A percentile compares a stretch with the other conserved stretches of the same genome.
Evolutionary conservation across 2,113 vertebrate genomes (phyloP).

Genomic region (Lutjanus erythropterus): DNA sequence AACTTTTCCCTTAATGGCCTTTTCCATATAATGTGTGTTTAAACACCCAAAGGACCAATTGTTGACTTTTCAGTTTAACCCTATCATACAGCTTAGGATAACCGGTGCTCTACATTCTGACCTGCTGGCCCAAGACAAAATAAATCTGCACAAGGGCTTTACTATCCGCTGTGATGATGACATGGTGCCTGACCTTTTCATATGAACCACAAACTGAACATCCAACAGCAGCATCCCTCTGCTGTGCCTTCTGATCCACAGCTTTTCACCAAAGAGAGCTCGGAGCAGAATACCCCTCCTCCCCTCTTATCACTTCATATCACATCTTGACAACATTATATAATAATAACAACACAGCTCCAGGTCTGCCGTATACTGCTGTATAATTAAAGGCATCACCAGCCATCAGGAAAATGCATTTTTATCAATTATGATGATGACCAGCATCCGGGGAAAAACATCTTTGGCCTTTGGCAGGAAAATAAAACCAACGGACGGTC

Average conservation of each 20-base stretch:
- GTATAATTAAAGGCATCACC: constrained; percentile 48
- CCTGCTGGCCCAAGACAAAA: neutral
- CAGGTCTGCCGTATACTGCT: constrained; percentile 9
- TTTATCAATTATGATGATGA: constrained; percentile 56
- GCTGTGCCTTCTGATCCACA: constrained; percentile 9
- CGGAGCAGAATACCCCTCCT: constrained; percentile 19
- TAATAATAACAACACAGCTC: constrained; percentile 53
- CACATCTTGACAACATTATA: constrained; percentile 63
- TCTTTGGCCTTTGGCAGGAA: constrained; percentile 20
- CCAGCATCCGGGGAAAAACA: constrained; percentile 30
- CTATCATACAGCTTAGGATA: neutral
- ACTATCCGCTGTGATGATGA: constrained; percentile 5
- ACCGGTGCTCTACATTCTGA: neutral
- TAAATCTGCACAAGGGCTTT: neutral
- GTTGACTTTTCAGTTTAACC: neutral
- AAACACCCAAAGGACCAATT: neutral
- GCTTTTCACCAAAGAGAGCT: constrained; percentile 9
- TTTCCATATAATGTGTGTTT: neutral
- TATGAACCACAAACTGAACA: neutral
- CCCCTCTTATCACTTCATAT: constrained; percentile 63
- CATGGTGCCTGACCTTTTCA: constrained; percentile 30
- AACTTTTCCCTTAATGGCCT: neutral
- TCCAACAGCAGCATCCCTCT: neutral
- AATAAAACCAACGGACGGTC: constrained; percentile 1
- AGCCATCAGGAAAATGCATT: constrained; percentile 53